Base-by-base conservation (phyloP, 2,113 vertebrate species). In the Eolophus roseicapilla region DNA sequence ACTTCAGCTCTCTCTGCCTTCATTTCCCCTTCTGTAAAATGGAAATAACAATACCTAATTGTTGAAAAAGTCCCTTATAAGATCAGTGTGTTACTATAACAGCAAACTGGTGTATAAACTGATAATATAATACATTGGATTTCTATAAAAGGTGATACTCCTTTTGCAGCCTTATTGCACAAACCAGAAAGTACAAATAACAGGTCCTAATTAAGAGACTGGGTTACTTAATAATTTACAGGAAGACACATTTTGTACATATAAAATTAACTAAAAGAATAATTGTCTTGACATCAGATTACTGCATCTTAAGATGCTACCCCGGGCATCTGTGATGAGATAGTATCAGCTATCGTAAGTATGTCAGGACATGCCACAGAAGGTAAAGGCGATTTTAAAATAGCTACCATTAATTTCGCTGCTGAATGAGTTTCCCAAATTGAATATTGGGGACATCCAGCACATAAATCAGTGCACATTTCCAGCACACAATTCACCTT, bases 321-420 rank as follows among this genome's bases (percentile, higher is more conserved):
- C 75, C 50, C 47, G 47, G 69, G 73, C 82, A 87, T 28, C 15
- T 9, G 62, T 37, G 70, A 75, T n/a, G 81, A 87, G 81, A 65
- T 64, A 43, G 0, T 29, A 29, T 20, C 78, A 85, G 75, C 63
- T 73, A 24, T 20, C 82, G 76, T 89, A 96, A 96, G 92, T 97
- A 25, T 97, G 95, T 96, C 96, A 96, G 96, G 96, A 91, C 93
- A 23, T 46, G 93, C 84, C 87, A 82, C 91, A 93, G 93, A 97
- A 97, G 81, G 87, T 96, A 85, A 91, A 95, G 84, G 70, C 84
- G 82, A 82, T 91, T 96, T 82, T 96, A 85, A 95, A 97, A 97
- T 96, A 95, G 96, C 87, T 91, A 73, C 23, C 41, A 6, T 73
- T 95, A 79, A 96, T 94, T 94, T 95, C n/a, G 14, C 89, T 85